These are phyloP conservation scores for Melanchra persicariae DNA, from an alignment of 2,888 invertebrate species.

Conservation along the genomic window DNA sequence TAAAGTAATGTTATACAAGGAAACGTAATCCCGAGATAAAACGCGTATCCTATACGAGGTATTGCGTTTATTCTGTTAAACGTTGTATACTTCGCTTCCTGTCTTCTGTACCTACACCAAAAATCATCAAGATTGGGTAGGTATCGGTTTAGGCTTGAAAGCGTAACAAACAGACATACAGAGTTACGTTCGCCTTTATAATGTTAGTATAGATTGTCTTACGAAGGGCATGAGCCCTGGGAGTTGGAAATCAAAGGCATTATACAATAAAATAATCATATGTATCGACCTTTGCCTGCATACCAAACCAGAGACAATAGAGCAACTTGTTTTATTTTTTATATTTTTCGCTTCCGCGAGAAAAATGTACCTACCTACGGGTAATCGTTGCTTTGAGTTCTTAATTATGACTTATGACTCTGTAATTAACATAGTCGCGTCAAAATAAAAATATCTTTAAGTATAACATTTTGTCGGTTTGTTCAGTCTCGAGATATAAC, in stretches of 20 bases:
- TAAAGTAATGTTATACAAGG: no score
- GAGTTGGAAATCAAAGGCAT: constrained; percentile 2
- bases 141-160: no score
- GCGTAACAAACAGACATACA: no score
- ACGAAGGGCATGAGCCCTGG: constrained; percentile 2
- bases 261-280: background rate
- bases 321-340: background rate
- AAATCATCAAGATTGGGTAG: no score
- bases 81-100: no score
- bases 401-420: background rate
- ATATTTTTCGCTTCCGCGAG: background rate
- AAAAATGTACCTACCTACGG: background rate
- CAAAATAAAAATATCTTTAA: constrained; percentile 5
- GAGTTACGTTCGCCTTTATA: no score
- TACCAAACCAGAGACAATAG: constrained; percentile 17
- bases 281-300: background rate
- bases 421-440: background rate
- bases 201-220: background rate
- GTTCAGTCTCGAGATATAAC: no score
- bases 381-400: background rate
- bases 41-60: no score
- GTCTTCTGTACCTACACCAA: no score
- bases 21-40: no score
- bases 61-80: no score
- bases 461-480: background rate